phyloP scores from a whole-genome alignment of 1,140 invertebrate species.

The Ceratoteleas bidentatus region DNA sequence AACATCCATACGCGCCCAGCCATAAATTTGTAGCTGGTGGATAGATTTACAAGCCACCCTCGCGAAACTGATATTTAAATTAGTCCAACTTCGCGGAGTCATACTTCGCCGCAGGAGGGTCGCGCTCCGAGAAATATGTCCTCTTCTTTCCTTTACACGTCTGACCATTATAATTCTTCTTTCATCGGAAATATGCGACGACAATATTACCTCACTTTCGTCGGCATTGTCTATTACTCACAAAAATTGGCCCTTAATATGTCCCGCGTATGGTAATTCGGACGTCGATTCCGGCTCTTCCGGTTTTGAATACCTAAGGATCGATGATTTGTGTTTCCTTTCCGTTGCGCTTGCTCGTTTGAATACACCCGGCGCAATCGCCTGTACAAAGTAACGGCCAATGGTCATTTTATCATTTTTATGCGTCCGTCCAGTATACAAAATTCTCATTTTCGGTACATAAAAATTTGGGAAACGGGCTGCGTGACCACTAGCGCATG shows the following conservation, averaged over 20 bases:
- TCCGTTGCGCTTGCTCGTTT: conserved; percentile 20
- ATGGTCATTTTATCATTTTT: conserved; percentile 65
- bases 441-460: conserved; percentile 38
- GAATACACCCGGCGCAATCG: conserved; percentile 42
- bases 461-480: conserved; percentile 14
- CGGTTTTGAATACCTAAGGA: conserved; percentile 35
- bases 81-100: conserved; percentile 77
- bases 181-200: conserved; percentile 47
- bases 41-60: conserved; percentile 81
- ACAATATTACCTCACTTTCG: conserved; percentile 59
- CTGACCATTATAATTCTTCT: conserved; percentile 61
- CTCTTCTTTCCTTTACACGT: conserved; percentile 32
- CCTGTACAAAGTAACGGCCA: conserved; percentile 43
- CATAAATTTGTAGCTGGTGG: conserved; percentile 80
- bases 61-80: conserved; percentile 82
- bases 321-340: conserved; percentile 47
- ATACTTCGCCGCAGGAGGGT: conserved; percentile 72
- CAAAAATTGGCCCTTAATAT: conserved; percentile 44
- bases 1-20: conserved; percentile 79
- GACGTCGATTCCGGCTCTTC: conserved; percentile 24
- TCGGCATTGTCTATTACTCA: conserved; percentile 45
- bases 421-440: conserved; percentile 27
- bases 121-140: conserved; percentile 65
- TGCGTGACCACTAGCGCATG: conserved; percentile 13
- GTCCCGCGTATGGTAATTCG: conserved; percentile 38